Base-by-base conservation (phyloP, 1,140 invertebrate genomes). In the Calycopis cecrops region DNA sequence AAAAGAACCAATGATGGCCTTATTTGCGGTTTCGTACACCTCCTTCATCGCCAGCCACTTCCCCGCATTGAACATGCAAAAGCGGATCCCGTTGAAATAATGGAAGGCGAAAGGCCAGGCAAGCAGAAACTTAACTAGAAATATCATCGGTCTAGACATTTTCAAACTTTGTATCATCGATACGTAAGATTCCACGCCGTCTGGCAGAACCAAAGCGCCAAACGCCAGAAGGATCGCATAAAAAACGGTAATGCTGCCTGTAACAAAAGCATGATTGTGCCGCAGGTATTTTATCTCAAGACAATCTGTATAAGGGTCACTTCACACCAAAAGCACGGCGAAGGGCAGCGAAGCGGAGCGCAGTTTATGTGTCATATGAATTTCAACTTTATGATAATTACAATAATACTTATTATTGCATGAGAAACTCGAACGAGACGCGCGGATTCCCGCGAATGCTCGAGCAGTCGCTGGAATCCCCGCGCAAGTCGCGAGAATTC, bases 81-180 rank as follows among this genome's bases (percentile, higher is more conserved):
- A 84, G 0, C 78, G 57, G 3, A 82, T 67, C 0, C 75, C 79
- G 21, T 69, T 76, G 35, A 69, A 73, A 44, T 80, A 85, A 48
- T 85, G 80, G 35, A 63, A 85, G 0, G 53, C 50, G 42, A 80
- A 85, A 0, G 79, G 76, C 0, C 54, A 59, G 1, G 72, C 77
- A 4, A 79, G 7, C 0, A 71, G 38, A 0, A 79, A 16, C 40
- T 82, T 85, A 6, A 77, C 50, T 0, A 75, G 0, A 3, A 85
- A 55, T 9, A 76, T 62, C 1, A 53, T 50, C 0, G 63, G 35
- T 8, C 57, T 40, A 1, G 67, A 69, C 4, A 85, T 37, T 21
- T 80, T 69, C 7, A 85, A 44, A 21, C 79, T 80, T 48, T 84
- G 80, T 11, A 84, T 80, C 37, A 80, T 73, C 1, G 71, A 75